Evolutionary conservation across 2,797 vertebrate species (phyloP), one percentile per base, ranked within the genome.

Genomic region (Pristis pectinata): DNA sequence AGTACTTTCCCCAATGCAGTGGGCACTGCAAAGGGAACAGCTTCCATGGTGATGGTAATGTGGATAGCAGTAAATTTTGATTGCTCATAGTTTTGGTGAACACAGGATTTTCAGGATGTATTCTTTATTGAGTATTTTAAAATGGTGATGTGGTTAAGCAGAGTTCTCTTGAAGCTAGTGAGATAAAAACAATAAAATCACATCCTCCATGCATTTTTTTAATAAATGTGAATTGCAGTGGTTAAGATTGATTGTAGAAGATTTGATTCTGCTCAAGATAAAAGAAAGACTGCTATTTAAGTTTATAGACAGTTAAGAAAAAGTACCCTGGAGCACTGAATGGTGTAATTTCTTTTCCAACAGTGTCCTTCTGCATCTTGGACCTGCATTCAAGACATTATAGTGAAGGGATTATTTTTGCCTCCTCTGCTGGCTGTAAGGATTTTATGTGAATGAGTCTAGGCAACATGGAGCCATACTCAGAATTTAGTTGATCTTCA

Each of bases 231-330:
- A 24, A 91, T 37, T 56, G 53, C 49, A 56, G 10, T 91, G 7
- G 61, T 67, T 91, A 67, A 24, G 59, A 91, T 91, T 91, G 87
- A 91, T 91, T 67, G 9, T 67, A 91, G 64, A 67, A 67, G 61
- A 27, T 91, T 67, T 64, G 59, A 64, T 91, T 91, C 87, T 91
- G 87, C 19, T 41, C 19, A 67, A 91, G 59, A 91, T 91, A 91
- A 64, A 27, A 67, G 37, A 91, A 67, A 67, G 7, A 8, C 87
- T 7, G 22, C 6, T 56, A 87, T 87, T 87, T 67, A 67, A 67
- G 87, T 67, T 91, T 91, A 37, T 41, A 37, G n/a, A 41, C 87
- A 91, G 67, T 91, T 91, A 91, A 91, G 59, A 15, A 91, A 91
- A 59, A 67, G 41, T 37, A n/a, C 2, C 19, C 59, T 41, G 9